Conservation (phyloP, 2,113 vertebrate species). For the Hipposideros armiger region DNA sequence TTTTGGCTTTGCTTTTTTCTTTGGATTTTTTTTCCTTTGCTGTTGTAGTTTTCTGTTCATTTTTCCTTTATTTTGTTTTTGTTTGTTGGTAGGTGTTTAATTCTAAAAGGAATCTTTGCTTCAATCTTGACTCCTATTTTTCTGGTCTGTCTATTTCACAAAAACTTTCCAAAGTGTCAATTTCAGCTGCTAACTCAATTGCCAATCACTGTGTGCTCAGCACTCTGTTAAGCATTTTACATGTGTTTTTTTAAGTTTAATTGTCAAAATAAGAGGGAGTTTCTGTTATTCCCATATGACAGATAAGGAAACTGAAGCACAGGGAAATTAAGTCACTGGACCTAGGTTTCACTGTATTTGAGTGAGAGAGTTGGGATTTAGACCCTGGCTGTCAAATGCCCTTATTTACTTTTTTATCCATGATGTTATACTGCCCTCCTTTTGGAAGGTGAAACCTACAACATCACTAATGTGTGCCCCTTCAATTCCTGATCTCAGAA, state of each 20-base stretch:
- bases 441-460: not conserved
- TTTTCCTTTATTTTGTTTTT: not conserved
- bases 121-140: not conserved
- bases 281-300: not conserved
- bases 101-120: not conserved
- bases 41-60: not conserved
- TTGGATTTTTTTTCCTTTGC: not conserved
- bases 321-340: too few species aligned
- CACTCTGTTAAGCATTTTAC: not conserved
- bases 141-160: not conserved
- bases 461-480: not conserved
- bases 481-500: not conserved
- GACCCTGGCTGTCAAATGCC: not conserved
- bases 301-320: not conserved
- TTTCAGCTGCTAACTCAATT: not conserved
- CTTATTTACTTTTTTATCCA: not conserved
- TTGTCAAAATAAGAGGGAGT: not conserved
- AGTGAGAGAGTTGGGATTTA: not conserved
- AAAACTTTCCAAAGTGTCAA: not conserved
- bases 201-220: not conserved
- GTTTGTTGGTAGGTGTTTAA: conserved; percentile 20
- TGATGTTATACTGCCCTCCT: not conserved
- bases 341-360: not conserved
- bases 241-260: not conserved
- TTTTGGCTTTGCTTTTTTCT: not conserved